Evolutionary conservation across 2,113 vertebrate species (phyloP).

Genomic region (Anthoscopus minutus): DNA sequence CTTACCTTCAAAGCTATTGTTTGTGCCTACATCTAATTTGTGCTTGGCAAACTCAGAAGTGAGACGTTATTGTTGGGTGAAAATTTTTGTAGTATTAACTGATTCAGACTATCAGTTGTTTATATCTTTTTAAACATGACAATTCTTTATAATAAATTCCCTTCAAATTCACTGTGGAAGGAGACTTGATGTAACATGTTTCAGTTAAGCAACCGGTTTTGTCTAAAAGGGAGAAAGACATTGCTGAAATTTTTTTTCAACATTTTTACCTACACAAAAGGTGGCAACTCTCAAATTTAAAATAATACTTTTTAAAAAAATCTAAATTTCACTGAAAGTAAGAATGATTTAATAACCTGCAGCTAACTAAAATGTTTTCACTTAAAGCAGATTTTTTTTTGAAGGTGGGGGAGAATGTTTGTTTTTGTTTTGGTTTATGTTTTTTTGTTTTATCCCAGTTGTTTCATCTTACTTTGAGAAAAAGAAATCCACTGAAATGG

Average conservation of each 20-base stretch:
- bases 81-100: background rate
- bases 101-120: background rate
- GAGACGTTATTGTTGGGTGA: background rate
- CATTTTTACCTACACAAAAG: background rate
- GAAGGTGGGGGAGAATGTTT: too few species aligned
- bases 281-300: background rate
- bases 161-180: background rate
- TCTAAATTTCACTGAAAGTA: background rate
- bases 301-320: background rate
- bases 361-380: background rate
- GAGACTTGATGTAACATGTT: background rate
- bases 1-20: background rate
- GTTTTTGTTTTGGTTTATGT: background rate
- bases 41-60: background rate
- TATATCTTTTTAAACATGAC: background rate
- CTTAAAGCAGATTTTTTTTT: background rate
- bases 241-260: background rate
- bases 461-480: background rate
- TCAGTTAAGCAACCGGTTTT: background rate
- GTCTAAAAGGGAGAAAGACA: background rate
- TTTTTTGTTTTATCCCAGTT: background rate
- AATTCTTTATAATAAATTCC: background rate
- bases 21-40: background rate
- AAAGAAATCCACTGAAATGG: background rate
- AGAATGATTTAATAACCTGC: background rate